Base-by-base conservation (phyloP, 53 echinoderm and acorn worm genomes). In the Echinometra lucunter region DNA sequence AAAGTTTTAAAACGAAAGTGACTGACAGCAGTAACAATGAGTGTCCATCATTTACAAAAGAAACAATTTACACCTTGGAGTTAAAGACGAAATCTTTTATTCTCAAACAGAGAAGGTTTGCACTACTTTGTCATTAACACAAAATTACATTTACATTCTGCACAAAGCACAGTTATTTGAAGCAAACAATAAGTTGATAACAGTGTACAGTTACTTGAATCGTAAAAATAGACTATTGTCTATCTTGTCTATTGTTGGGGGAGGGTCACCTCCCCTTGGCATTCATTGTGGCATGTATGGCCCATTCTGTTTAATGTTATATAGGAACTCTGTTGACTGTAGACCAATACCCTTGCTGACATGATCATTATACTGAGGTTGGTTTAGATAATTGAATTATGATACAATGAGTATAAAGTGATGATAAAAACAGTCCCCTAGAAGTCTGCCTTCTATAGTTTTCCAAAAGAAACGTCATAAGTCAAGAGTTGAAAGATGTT, bases 131-230 rank as follows among this genome's bases (percentile, higher is more conserved):
- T 80, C 80, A 80, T 80, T 80, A 80, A 44, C 80, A 40, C 44
- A 42, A 8, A 6, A 80, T 80, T 6, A 40, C 42, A 44, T 80
- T 80, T 80, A 21, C 42, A 42, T 37, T 23, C 21, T 42, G 42
- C 0, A 80, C 21, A 9, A 37, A 6, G 25, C 17, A 19, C 42
- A 44, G 28, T 40, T 80, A 23, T 80, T 80, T 44, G 34, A 10
- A 30, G 30, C 70, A 70, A 70, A 70, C 30, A 12, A 12, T 70
- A 70, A 27, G 28, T 15, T 32, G 70, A 32, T 70, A 70, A 34
- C 70, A 70, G 70, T 70, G 27, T n/a, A 70, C 70, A 70, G 70
- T 70, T 70, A 70, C 70, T 11, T 70, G 32, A 70, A n/a, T 15
- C 12, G 13, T 34, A n/a, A 30, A 30, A 70, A 70, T 70, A 70